Base-by-base conservation (phyloP, 2,113 vertebrate genomes). In the Platycercus adscitus region DNA sequence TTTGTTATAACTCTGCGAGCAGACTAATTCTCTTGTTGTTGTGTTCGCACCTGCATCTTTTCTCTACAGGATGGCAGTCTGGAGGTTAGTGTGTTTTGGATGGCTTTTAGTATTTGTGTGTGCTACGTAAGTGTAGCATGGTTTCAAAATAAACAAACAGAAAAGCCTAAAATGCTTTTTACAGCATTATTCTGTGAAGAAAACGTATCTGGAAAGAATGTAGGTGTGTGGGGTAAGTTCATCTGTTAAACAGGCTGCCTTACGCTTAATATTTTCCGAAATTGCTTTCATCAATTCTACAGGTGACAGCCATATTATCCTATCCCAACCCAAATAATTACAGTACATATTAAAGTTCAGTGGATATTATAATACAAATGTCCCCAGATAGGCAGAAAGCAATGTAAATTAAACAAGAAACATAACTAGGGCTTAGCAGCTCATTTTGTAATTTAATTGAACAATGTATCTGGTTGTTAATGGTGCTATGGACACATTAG, bases 231-330 rank as follows among this genome's bases (percentile, higher is more conserved):
- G 61, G 41, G 37, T 77, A 66, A 79, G 81, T 89, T 95, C 65
- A 81, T 95, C 93, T 89, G 77, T 93, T 97, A 94, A 96, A 88
- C 24, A 44, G 94, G 77, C 95, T 89, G 89, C 97, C 97, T 97
- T 97, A 94, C 98, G 98, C 97, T 98, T 98, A 98, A 99, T 98
- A 99, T 99, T 99, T 99, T 98, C 98, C 98, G 96, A 99, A 99
- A 99, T 99, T 99, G 98, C 98, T 98, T 98, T 98, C 98, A 98
- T 99, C 99, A 98, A 98, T 99, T 99, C 98, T 90, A 95, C 95
- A 95, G 97, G 97, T 98, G 98, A 98, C 98, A 98, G 98, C 98
- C 98, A 96, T 98, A 99, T 99, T 98, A 98, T 92, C 98, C 98
- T 96, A 98, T 95, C 98, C 98, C 98, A 98, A 97, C 98, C 98